Percentiles rank a stretch among this genome's conserved stretches.
phyloP scores from a whole-genome alignment of 1,140 invertebrate genomes.

The Leptonema lineaticorne region DNA sequence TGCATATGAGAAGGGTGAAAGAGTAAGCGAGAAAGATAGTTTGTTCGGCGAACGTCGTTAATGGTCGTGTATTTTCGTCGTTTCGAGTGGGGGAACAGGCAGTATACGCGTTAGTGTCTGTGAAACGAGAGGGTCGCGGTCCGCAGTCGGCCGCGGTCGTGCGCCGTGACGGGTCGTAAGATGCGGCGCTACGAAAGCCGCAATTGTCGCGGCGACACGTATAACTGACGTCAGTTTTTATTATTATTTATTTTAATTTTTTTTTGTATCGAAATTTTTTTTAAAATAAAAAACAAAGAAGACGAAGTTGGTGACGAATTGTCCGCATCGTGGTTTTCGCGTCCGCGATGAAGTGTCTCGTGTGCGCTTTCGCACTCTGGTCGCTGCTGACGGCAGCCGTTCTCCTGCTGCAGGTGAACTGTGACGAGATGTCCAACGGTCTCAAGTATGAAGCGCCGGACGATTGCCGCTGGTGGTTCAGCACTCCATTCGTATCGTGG shows the following conservation, averaged over 20 bases:
- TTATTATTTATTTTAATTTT: constrained; percentile 12
- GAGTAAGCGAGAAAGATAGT: too few species aligned
- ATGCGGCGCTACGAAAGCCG: too few species aligned
- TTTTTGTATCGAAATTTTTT: too few species aligned
- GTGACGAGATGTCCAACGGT: constrained; percentile 46
- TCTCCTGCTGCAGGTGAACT: constrained; percentile 52
- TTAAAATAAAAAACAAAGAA: not conserved
- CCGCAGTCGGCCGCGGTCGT: not conserved
- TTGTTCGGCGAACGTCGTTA: too few species aligned
- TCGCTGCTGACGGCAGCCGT: constrained; percentile 12
- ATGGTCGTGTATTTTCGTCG: too few species aligned
- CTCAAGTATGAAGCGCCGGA: constrained; percentile 78
- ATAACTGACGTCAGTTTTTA: too few species aligned
- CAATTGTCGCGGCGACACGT: too few species aligned
- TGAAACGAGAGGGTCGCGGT: not conserved
- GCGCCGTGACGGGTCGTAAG: not conserved
- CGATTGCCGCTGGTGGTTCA: constrained; percentile 75
- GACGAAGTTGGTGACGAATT: not conserved
- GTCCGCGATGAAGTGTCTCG: constrained; percentile 44
- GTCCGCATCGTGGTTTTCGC: not conserved
- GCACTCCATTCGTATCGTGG: constrained; percentile 58
- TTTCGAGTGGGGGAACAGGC: too few species aligned
- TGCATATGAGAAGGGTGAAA: too few species aligned
- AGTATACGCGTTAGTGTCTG: too few species aligned
- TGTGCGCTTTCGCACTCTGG: constrained; percentile 27